Conservation (phyloP, 2,797 vertebrate genomes). For the Sebastes steindachneri region DNA sequence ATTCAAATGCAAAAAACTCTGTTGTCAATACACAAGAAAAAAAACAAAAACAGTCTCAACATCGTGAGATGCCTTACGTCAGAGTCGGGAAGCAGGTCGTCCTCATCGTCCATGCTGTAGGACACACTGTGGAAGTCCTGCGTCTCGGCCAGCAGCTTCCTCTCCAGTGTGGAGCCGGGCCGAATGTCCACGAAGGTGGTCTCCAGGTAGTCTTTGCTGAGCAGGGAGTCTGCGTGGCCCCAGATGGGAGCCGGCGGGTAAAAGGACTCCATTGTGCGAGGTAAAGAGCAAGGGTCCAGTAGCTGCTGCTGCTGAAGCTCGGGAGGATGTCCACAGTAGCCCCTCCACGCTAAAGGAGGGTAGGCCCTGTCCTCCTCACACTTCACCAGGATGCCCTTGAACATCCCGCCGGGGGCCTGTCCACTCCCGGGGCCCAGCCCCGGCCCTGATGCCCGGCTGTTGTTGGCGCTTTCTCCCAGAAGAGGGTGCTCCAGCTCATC, state of each 20-base stretch:
- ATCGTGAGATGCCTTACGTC: conserved; percentile 70
- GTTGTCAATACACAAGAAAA: neutral
- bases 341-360: conserved; percentile 75
- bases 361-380: conserved; percentile 81
- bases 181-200: conserved; percentile 87
- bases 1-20: neutral
- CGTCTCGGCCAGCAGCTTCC: conserved; percentile 82
- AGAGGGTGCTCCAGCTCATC: conserved; percentile 89
- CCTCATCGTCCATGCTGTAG: conserved; percentile 86
- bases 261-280: conserved; percentile 79
- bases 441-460: conserved; percentile 22
- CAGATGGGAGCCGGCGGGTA: conserved; percentile 80
- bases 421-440: conserved; percentile 30
- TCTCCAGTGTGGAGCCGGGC: conserved; percentile 79
- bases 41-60: neutral
- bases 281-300: conserved; percentile 84
- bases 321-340: conserved; percentile 73
- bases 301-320: conserved; percentile 83
- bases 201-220: conserved; percentile 87
- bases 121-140: conserved; percentile 85
- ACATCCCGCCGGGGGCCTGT: conserved; percentile 54
- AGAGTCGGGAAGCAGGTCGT: conserved; percentile 85
- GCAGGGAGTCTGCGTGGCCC: conserved; percentile 78
- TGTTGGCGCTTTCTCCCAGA: conserved; percentile 74
- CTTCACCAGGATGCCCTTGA: conserved; percentile 78